Evolutionary conservation across 2,113 vertebrate species (phyloP).

Genomic region (Chlamydotis undulata): DNA sequence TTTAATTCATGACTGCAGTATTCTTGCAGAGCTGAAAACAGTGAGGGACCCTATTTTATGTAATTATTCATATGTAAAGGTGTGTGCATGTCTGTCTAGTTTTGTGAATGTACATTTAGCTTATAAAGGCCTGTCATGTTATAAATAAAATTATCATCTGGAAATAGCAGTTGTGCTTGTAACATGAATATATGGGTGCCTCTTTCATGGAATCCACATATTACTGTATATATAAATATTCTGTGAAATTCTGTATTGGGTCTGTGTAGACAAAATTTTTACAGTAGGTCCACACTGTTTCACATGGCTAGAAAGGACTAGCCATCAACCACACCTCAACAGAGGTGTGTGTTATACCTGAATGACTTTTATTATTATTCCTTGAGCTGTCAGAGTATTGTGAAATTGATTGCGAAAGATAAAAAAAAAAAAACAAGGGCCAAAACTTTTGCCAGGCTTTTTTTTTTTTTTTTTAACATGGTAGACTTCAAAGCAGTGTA

Average conservation of each 20-base stretch:
- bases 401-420: neutral
- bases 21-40: constrained; percentile 57
- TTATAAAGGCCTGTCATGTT: neutral
- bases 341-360: neutral
- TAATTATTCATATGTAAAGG: neutral
- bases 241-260: neutral
- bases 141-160: neutral
- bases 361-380: neutral
- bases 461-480: neutral
- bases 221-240: neutral
- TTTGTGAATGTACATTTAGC: neutral
- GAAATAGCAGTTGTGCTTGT: neutral
- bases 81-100: neutral
- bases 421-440: neutral
- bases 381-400: neutral
- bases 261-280: neutral
- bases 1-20: constrained; percentile 79
- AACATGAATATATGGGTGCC: neutral
- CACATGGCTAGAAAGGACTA: neutral
- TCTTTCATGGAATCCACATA: neutral
- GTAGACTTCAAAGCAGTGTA: neutral
- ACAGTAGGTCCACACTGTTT: neutral
- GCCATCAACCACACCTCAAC: neutral
- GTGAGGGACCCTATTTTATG: constrained; percentile 6
- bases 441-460: neutral